A percentile compares a stretch with the other conserved stretches of the same genome.
Evolutionary conservation across 2,113 vertebrate species (phyloP).

Genomic region (Leuciscus idus): DNA sequence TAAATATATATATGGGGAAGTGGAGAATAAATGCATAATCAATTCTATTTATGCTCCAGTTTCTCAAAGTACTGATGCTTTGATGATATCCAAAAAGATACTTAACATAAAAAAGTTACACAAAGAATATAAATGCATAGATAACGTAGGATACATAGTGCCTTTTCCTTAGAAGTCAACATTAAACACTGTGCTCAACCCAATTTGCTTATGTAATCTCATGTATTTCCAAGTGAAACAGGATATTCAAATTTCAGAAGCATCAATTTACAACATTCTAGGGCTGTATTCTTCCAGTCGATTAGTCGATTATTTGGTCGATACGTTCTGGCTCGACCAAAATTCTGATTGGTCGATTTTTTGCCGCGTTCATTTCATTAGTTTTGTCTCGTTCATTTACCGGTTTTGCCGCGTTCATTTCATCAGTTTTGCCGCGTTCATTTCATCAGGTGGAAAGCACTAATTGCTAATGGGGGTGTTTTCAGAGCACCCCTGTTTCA

Average conservation of each 20-base stretch:
- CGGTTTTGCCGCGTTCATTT: too few relatives aligned
- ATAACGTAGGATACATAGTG: neutral
- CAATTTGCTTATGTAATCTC: neutral
- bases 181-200: neutral
- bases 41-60: neutral
- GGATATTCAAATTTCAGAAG: neutral
- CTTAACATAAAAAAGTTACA: too few relatives aligned
- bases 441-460: too few relatives aligned
- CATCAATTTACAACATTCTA: neutral
- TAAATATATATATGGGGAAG: neutral
- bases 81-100: neutral
- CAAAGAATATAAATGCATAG: neutral
- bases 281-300: too few relatives aligned
- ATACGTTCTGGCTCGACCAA: too few relatives aligned
- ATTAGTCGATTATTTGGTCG: too few relatives aligned
- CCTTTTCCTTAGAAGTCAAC: neutral
- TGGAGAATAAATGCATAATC: neutral
- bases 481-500: too few relatives aligned
- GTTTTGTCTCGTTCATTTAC: too few relatives aligned
- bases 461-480: too few relatives aligned
- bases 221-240: neutral
- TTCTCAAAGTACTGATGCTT: neutral
- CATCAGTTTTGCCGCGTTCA: too few relatives aligned
- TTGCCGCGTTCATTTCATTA: too few relatives aligned
- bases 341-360: too few relatives aligned